Evolutionary conservation across 2,888 invertebrate genomes (phyloP).

Genomic region (Timema podura): DNA sequence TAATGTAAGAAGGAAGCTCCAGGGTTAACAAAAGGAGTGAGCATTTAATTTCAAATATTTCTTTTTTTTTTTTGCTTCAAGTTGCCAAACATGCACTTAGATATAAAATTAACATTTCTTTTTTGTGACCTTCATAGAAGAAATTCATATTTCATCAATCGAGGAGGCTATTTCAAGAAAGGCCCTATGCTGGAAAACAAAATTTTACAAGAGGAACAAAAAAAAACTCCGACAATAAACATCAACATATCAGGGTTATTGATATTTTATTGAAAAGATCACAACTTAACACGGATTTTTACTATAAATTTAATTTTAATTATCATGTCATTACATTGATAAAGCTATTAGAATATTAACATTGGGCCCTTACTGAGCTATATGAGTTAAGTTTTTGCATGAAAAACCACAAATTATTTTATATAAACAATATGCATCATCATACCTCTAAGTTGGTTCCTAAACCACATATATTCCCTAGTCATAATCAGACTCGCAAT

Average conservation of each 20-base stretch:
- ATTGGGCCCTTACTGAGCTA: not conserved
- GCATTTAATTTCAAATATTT: no score
- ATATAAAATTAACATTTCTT: no score
- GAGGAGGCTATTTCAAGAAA: constrained; percentile 4
- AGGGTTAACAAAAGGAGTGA: no score
- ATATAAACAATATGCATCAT: not conserved
- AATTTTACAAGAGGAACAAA: not conserved
- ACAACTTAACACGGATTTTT: not conserved
- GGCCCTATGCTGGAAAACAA: not conserved
- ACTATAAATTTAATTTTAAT: not conserved
- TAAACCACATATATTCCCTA: not conserved
- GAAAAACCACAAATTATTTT: no score
- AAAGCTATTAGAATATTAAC: not conserved
- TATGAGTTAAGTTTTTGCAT: no score
- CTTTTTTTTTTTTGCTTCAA: no score
- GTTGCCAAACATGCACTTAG: no score
- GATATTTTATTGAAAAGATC: not conserved
- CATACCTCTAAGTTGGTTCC: not conserved
- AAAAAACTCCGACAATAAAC: not conserved
- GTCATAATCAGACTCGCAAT: not conserved
- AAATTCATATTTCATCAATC: no score
- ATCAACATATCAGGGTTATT: not conserved
- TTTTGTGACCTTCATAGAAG: no score
- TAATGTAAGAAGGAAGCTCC: no score
- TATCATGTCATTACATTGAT: not conserved